These are phyloP conservation scores for Sclerurus mexicanus DNA, from an alignment of 2,113 vertebrate genomes.

Conservation along the genomic window DNA sequence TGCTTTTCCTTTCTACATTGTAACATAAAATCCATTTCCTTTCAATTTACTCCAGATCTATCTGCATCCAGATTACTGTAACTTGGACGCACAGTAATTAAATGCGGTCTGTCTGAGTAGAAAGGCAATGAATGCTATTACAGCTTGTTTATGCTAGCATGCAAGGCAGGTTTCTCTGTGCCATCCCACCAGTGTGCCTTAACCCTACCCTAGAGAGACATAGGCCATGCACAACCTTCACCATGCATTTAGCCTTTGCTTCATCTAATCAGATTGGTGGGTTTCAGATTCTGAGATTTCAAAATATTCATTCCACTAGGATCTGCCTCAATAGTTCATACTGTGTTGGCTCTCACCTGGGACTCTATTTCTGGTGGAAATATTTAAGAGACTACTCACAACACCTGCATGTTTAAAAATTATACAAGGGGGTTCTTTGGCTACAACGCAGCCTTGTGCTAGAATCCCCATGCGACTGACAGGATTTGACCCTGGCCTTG, in stretches of 20 bases:
- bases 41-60: conserved; percentile 45
- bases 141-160: conserved; percentile 27
- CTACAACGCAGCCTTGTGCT: not conserved
- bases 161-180: not conserved
- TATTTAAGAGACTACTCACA: not conserved
- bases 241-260: not conserved
- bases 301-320: not conserved
- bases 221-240: not conserved
- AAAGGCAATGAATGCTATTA: conserved; percentile 31
- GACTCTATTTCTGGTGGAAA: not conserved
- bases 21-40: conserved; percentile 54
- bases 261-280: not conserved
- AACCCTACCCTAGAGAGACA: not conserved
- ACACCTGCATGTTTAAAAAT: not conserved
- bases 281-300: not conserved
- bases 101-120: conserved; percentile 52
- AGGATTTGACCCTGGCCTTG: conserved; percentile 10
- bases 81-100: conserved; percentile 41
- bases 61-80: conserved; percentile 53
- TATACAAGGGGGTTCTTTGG: not conserved
- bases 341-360: not conserved
- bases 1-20: conserved; percentile 39
- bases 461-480: not conserved
- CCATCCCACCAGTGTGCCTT: not conserved
- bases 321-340: not conserved